Conservation (phyloP, 1,140 invertebrate species). For the Caligus rogercresseyi region DNA sequence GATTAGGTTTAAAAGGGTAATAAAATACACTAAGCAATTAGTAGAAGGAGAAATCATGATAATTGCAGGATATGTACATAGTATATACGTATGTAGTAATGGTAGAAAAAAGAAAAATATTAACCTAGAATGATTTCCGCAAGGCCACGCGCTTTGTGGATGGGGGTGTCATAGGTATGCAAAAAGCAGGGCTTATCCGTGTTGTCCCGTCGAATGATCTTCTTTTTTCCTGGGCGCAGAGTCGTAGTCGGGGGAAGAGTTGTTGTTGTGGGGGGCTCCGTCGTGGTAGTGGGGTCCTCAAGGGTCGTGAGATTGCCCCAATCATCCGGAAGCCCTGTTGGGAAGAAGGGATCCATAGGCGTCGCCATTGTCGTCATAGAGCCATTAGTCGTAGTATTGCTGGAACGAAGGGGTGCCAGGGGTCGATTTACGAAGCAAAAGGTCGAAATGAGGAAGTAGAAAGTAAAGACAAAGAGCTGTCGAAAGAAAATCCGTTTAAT, state of each 20-base stretch:
- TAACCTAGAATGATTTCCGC: slow-evolving; percentile 6
- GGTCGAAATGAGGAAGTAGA: slow-evolving; percentile 71
- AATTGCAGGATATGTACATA: neutral
- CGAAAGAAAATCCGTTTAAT: slow-evolving; percentile 42
- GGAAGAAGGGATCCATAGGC: neutral
- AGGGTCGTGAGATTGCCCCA: neutral
- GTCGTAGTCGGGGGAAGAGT: neutral
- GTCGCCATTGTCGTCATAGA: neutral
- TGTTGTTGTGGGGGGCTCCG: neutral
- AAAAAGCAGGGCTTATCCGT: neutral
- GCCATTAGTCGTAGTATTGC: neutral
- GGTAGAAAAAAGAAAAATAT: no score
- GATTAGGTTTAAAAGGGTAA: no score
- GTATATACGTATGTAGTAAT: neutral
- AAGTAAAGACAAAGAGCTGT: slow-evolving; percentile 69
- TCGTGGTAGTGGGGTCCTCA: neutral
- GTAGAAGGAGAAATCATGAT: no score
- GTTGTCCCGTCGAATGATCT: neutral
- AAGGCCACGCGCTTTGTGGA: neutral
- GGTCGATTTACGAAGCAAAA: slow-evolving; percentile 70
- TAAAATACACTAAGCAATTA: slow-evolving; percentile 25
- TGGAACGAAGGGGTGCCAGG: slow-evolving; percentile 34
- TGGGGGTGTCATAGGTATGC: neutral
- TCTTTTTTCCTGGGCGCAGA: neutral
- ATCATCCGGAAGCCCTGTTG: neutral